A percentile compares a stretch with the other conserved stretches of the same genome.
Conservation (phyloP, 2,113 vertebrate species). For the Beaufortia kweichowensis region DNA sequence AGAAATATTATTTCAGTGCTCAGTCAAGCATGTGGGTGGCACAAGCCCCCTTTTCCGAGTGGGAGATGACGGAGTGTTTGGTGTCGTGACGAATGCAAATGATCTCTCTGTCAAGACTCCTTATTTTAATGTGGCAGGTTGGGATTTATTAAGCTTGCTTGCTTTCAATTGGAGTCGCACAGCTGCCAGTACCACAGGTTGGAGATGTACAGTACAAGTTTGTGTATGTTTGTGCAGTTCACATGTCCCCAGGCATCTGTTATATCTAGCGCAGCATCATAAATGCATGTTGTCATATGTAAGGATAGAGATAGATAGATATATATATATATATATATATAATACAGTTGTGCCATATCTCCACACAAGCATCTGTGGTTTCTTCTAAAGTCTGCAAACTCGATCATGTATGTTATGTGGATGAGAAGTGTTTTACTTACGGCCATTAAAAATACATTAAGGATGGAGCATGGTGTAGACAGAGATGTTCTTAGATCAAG, state of each 20-base stretch:
- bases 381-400: conserved; percentile 18
- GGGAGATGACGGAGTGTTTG: conserved; percentile 66
- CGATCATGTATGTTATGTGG: conserved; percentile 26
- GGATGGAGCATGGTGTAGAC: conserved; percentile 61
- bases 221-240: not conserved
- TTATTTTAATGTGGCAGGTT: conserved; percentile 76
- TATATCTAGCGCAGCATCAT: not conserved
- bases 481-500: conserved; percentile 71
- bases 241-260: not conserved
- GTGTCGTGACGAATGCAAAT: conserved; percentile 74
- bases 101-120: conserved; percentile 74
- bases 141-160: conserved; percentile 70
- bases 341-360: not conserved
- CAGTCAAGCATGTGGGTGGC: conserved; percentile 24
- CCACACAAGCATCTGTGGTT: conserved; percentile 4
- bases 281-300: conserved; percentile 18
- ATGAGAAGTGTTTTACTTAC: conserved; percentile 33
- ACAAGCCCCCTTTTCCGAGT: conserved; percentile 58
- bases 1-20: conserved; percentile 58
- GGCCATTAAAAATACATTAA: conserved; percentile 36
- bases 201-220: not conserved
- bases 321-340: no score
- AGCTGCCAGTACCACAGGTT: conserved; percentile 65
- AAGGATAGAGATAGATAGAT: not conserved
- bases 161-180: conserved; percentile 65